phyloP scores from a whole-genome alignment of 2,888 invertebrate genomes.

The Hyposoter dolosus region DNA sequence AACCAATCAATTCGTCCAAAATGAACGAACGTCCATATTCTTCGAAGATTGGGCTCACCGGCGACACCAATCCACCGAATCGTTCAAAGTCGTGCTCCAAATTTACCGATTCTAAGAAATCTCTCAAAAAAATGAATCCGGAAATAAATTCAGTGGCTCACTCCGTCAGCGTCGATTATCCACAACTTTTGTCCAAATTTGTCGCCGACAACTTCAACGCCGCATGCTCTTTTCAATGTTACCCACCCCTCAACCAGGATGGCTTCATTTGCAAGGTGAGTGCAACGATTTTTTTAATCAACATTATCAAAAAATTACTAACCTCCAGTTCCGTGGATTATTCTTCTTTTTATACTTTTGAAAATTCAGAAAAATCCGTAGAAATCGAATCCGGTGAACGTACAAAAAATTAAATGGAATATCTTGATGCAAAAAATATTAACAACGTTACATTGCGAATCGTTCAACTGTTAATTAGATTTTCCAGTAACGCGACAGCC shows the following conservation, averaged over 20 bases:
- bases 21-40: constrained; percentile 78
- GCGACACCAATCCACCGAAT: constrained; percentile 8
- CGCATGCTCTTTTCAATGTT: constrained; percentile 75
- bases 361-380: neutral
- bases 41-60: constrained; percentile 77
- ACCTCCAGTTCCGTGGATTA: neutral
- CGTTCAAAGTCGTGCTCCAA: neutral
- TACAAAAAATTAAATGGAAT: no score
- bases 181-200: constrained; percentile 72
- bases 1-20: constrained; percentile 85
- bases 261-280: constrained; percentile 77
- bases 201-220: constrained; percentile 75
- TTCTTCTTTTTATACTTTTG: neutral
- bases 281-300: neutral
- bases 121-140: constrained; percentile 32
- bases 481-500: no score
- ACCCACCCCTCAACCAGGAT: constrained; percentile 54
- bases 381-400: no score
- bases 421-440: no score
- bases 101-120: constrained; percentile 26
- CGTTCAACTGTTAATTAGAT: no score
- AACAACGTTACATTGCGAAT: no score
- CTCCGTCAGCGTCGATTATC: constrained; percentile 58
- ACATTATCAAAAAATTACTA: neutral
- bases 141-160: neutral